Evolutionary conservation across 2,888 invertebrate species (phyloP).

Genomic region (Nomada hirtipes): DNA sequence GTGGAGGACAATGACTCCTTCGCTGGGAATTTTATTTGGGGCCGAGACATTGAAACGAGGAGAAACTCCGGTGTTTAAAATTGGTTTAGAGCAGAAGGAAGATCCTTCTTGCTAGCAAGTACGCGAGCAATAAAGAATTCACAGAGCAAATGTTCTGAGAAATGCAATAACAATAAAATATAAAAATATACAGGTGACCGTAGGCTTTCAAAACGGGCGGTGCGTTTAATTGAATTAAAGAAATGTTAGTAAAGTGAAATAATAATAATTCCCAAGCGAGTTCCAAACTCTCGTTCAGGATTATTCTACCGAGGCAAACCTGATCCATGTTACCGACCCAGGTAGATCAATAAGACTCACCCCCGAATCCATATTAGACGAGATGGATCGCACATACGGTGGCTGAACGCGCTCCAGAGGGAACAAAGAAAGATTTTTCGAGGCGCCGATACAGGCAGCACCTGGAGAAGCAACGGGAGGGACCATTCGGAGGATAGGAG

Average conservation of each 20-base stretch:
- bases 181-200: too few species aligned
- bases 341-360: slow-evolving; percentile 20
- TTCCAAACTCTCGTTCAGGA: background rate
- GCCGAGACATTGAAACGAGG: background rate
- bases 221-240: too few species aligned
- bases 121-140: too few species aligned
- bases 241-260: too few species aligned
- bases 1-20: background rate
- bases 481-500: slow-evolving; percentile 71
- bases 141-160: too few species aligned
- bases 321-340: background rate
- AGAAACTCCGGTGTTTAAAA: background rate
- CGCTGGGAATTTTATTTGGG: background rate
- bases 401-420: background rate
- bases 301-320: background rate
- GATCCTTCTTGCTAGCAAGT: too few species aligned
- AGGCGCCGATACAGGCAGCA: slow-evolving; percentile 65
- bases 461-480: slow-evolving; percentile 69
- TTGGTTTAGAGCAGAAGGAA: background rate
- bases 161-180: background rate
- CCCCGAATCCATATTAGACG: slow-evolving; percentile 34
- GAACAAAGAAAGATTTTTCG: slow-evolving; percentile 67
- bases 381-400: slow-evolving; percentile 18
- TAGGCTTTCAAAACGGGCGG: too few species aligned
- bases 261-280: too few species aligned